Evolutionary conservation across 2,888 invertebrate genomes (phyloP).

Genomic region (Alitta virens): DNA sequence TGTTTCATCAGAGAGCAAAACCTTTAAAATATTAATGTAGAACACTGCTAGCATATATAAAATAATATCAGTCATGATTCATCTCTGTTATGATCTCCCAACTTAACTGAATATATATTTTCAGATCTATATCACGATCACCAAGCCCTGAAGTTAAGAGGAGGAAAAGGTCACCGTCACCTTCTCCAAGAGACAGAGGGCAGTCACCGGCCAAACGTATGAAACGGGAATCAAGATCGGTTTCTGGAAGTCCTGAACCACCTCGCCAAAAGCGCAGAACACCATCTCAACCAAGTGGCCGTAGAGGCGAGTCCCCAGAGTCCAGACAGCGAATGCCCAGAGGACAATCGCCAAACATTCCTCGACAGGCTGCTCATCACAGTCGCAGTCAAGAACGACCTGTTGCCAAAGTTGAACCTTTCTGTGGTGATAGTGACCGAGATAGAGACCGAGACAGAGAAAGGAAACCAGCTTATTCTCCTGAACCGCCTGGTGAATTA

Average conservation of each 20-base stretch:
- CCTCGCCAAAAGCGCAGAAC: neutral
- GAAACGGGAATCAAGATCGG: neutral
- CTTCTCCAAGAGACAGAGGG: neutral
- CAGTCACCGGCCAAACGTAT: neutral
- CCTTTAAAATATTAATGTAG: neutral
- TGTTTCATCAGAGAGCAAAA: no score
- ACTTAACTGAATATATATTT: neutral
- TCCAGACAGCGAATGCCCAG: neutral
- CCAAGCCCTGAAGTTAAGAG: no score
- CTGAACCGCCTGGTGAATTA: no score
- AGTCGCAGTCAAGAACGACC: neutral
- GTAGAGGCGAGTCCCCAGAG: neutral
- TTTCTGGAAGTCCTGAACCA: neutral
- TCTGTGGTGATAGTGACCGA: neutral
- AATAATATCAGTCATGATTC: no score
- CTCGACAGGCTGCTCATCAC: neutral
- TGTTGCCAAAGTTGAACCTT: neutral
- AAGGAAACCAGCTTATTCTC: neutral
- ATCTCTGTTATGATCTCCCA: no score
- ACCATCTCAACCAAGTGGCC: constrained; percentile 3
- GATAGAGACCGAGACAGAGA: neutral
- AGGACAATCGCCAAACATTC: neutral
- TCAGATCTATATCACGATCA: neutral
- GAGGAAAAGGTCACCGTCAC: constrained; percentile 1
- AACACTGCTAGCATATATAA: no score